A percentile compares a stretch with the other conserved stretches of the same genome.
Evolutionary conservation across 2,113 vertebrate genomes (phyloP).

Genomic region (Chaetorhynchus papuensis): DNA sequence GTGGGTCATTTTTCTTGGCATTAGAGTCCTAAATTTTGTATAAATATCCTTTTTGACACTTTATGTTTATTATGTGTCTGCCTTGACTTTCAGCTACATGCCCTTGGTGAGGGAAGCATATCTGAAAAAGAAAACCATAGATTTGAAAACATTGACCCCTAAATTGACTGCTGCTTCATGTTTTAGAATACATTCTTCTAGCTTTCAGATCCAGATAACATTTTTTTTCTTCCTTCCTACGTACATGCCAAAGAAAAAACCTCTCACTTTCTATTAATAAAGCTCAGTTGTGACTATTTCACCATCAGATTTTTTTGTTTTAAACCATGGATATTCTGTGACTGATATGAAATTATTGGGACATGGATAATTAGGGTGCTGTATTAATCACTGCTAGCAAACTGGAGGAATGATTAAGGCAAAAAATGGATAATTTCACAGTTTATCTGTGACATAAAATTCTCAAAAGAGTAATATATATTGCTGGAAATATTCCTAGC

Average conservation of each 20-base stretch:
- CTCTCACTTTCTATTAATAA: not conserved
- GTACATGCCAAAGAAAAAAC: not conserved
- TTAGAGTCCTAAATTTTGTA: not conserved
- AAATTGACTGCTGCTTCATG: not conserved
- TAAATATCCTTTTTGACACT: not conserved
- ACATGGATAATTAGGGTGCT: not conserved
- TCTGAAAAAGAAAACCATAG: not conserved
- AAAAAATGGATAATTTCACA: slow-evolving; percentile 27
- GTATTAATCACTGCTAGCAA: slow-evolving; percentile 12
- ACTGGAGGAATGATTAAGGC: not conserved
- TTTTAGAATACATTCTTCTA: not conserved
- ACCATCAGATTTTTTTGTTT: not conserved
- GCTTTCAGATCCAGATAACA: not conserved
- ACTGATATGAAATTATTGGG: not conserved
- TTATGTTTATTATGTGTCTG: not conserved
- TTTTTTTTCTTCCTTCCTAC: not conserved
- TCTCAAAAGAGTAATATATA: not conserved
- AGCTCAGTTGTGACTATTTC: not conserved
- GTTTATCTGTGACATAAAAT: slow-evolving; percentile 29
- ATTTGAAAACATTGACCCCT: not conserved
- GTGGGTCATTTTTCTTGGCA: not conserved
- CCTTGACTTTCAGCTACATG: not conserved
- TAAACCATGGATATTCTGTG: not conserved
- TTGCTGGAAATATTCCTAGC: not conserved
- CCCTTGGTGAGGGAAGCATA: not conserved